Evolutionary conservation across 1,140 invertebrate species (phyloP), one percentile per base, ranked within the genome.

Genomic region (Ooceraea biroi): DNA sequence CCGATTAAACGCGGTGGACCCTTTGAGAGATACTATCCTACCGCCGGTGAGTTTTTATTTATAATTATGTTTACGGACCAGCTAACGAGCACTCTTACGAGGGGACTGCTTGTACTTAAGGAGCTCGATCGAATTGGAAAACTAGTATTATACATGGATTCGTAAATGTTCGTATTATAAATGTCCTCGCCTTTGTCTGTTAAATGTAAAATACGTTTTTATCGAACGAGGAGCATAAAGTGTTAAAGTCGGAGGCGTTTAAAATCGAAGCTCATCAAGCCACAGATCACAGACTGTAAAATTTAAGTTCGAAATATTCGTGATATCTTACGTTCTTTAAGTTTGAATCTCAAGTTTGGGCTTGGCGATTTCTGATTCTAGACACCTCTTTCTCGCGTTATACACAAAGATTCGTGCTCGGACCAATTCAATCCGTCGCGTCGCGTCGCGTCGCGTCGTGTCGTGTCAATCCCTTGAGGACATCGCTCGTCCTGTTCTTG

Each of bases 11-110:
- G 97, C 93, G 95, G 95, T 92, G 96, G 96, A 93, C 95, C 95
- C 92, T 96, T 97, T 94, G 95, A 96, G 93, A 96, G 96, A 95
- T 97, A 97, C 95, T 97, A 96, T 95, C 96, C 96, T 88, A 96
- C 96, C 90, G 95, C 97, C 96, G 97, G 97, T 97, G 95, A 95
- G 95, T 95, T 92, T 92, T 88, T 90, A 87, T 92, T 93, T 91
- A 93, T 91, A 85, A 92, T 94, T 93, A 90, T 93, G 89, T 93
- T 93, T 91, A 92, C 91, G 90, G 90, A 80, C 76, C 65, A 80
- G 76, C 50, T 71, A 80, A 80, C 76, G 76, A n/a, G 61, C 50
- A 36, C 52, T 71, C 50, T 80, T 84, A 84, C 22, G 12, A 84
- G 69, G 48, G 61, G 69, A 52, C 14, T 69, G 65, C 50, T 80